These are phyloP conservation scores for Siniperca obscura DNA, from an alignment of 2,797 vertebrate species.

Conservation along the genomic window DNA sequence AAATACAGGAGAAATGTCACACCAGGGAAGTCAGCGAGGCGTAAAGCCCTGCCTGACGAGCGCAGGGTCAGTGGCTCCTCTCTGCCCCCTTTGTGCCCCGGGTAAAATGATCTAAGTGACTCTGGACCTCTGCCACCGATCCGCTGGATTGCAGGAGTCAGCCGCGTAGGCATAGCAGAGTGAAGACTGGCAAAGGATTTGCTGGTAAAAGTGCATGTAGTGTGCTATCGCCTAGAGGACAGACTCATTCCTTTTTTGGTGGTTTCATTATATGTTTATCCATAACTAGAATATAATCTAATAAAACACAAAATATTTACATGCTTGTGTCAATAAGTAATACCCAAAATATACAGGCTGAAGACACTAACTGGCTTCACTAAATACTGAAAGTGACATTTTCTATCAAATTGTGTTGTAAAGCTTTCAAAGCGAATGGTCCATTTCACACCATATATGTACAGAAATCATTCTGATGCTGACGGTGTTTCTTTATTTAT, in stretches of 20 bases:
- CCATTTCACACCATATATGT: constrained; percentile 35
- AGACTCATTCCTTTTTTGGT: constrained; percentile 29
- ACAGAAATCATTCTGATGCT: constrained; percentile 22
- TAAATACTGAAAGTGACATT: constrained; percentile 4
- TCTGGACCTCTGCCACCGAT: constrained; percentile 86
- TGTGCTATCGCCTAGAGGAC: constrained; percentile 57
- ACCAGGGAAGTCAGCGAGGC: constrained; percentile 85
- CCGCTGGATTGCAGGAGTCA: constrained; percentile 79
- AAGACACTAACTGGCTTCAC: neutral
- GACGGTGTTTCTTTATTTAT: constrained; percentile 64
- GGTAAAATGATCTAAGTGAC: constrained; percentile 92
- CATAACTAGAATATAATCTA: constrained; percentile 14
- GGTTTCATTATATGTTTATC: constrained; percentile 32
- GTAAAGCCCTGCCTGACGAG: constrained; percentile 82
- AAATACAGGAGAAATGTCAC: constrained; percentile 85
- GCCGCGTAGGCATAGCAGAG: constrained; percentile 73
- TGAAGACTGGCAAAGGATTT: constrained; percentile 64
- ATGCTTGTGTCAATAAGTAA: constrained; percentile 15
- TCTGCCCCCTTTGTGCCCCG: constrained; percentile 83
- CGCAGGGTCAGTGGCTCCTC: constrained; percentile 82
- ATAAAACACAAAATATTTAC: constrained; percentile 21
- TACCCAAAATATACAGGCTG: neutral
- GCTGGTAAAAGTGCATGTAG: constrained; percentile 67
- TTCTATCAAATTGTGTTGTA: constrained; percentile 8
- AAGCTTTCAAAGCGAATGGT: constrained; percentile 27